phyloP scores from a whole-genome alignment of 2,113 vertebrate genomes.

The Triplophysa rosa region DNA sequence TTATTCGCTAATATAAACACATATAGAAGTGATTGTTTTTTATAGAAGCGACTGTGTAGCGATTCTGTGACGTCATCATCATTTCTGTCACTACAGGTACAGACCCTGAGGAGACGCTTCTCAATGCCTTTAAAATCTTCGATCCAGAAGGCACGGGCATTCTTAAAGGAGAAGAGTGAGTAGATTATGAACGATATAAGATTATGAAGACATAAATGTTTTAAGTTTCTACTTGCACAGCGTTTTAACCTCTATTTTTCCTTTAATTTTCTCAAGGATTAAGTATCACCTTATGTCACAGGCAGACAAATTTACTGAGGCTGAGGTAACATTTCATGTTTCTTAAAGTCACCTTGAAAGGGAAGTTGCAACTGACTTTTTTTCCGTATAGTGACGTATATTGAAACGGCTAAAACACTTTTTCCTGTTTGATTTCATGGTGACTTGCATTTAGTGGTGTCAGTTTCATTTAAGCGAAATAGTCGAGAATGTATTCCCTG shows the following conservation, averaged over 20 bases:
- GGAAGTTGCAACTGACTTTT: no score
- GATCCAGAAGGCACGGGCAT: constrained; percentile 84
- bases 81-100: constrained; percentile 74
- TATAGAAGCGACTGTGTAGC: not conserved
- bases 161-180: constrained; percentile 88
- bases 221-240: no score
- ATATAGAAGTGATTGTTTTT: not conserved
- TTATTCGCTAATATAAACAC: not conserved
- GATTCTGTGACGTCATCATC: not conserved
- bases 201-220: not conserved
- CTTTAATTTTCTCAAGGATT: constrained; percentile 71
- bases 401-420: no score
- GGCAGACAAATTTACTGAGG: constrained; percentile 87
- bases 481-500: no score
- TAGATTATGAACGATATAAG: constrained; percentile 4
- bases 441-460: not conserved
- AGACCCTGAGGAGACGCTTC: constrained; percentile 88
- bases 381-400: no score
- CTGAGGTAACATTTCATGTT: constrained; percentile 76
- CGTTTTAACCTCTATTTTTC: not conserved
- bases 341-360: no score
- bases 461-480: not conserved
- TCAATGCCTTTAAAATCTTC: constrained; percentile 90
- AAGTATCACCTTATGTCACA: constrained; percentile 89
- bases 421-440: no score